Evolutionary conservation across 2,797 vertebrate genomes (phyloP).

Genomic region (Pantherophis alleghaniensis): DNA sequence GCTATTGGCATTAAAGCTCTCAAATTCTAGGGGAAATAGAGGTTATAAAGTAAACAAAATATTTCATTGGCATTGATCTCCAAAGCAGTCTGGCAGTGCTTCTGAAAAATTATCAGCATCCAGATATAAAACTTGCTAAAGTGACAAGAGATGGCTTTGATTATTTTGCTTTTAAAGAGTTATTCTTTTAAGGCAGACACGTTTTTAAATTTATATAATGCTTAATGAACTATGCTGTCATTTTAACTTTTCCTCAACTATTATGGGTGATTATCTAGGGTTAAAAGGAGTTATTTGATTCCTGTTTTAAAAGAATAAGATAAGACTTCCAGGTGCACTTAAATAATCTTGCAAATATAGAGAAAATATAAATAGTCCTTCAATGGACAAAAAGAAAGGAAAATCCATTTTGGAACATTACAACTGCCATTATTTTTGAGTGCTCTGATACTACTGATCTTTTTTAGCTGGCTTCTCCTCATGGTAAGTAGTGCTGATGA

Average conservation of each 20-base stretch:
- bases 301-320: slow-evolving; percentile 30
- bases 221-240: slow-evolving; percentile 41
- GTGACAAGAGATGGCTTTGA: slow-evolving; percentile 56
- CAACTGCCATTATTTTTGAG: not conserved
- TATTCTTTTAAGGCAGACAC: slow-evolving; percentile 45
- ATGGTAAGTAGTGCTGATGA: not conserved
- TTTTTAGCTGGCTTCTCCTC: not conserved
- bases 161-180: slow-evolving; percentile 57
- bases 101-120: slow-evolving; percentile 53
- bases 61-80: slow-evolving; percentile 66
- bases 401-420: not conserved
- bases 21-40: slow-evolving; percentile 58
- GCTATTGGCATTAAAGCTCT: slow-evolving; percentile 53
- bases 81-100: slow-evolving; percentile 54
- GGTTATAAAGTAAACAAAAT: slow-evolving; percentile 65
- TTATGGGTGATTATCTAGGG: slow-evolving; percentile 22
- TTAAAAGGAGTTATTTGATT: slow-evolving; percentile 33
- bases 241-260: slow-evolving; percentile 29
- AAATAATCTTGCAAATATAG: not conserved
- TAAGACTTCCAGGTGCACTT: slow-evolving; percentile 12
- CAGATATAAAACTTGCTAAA: slow-evolving; percentile 57
- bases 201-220: slow-evolving; percentile 58
- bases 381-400: not conserved
- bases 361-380: not conserved
- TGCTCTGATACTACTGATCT: not conserved